Conservation (phyloP, 2,888 invertebrate species). For the Hyposoter dolosus region DNA sequence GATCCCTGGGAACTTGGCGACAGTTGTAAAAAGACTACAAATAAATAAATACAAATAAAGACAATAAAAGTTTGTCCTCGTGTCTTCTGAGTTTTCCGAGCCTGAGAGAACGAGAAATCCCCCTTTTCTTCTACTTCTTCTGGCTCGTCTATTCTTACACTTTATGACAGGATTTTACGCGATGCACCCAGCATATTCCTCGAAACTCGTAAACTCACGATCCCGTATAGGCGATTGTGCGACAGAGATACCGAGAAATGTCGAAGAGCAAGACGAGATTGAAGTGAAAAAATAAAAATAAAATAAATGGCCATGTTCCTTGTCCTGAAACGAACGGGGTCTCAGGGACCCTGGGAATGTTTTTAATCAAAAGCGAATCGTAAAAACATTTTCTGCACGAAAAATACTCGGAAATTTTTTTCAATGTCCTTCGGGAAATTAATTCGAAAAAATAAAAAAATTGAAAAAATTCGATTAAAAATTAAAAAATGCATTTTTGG, state of each 20-base stretch:
- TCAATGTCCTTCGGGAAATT: neutral
- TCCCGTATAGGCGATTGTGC: slow-evolving; percentile 19
- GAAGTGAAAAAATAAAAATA: neutral
- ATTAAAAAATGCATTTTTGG: neutral
- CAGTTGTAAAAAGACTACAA: slow-evolving; percentile 13
- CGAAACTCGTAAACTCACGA: slow-evolving; percentile 57
- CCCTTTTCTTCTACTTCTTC: slow-evolving; percentile 3
- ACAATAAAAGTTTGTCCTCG: neutral
- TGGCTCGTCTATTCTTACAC: slow-evolving; percentile 51
- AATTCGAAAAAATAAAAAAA: neutral
- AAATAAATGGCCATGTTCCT: slow-evolving; percentile 13
- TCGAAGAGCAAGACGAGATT: neutral
- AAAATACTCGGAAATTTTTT: neutral
- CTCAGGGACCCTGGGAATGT: neutral
- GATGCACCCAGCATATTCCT: slow-evolving; percentile 31
- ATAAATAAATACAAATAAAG: slow-evolving; percentile 9
- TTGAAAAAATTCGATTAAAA: neutral
- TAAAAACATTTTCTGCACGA: too few species aligned
- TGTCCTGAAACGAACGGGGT: neutral
- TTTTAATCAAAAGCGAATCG: neutral
- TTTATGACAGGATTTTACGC: slow-evolving; percentile 59
- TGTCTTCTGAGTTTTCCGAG: neutral
- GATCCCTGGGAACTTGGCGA: neutral
- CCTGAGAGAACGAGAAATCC: neutral
- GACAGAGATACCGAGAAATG: slow-evolving; percentile 46